Percentiles rank a stretch among this genome's conserved stretches.
Evolutionary conservation across 2,113 vertebrate genomes (phyloP).

Genomic region (Meles meles): DNA sequence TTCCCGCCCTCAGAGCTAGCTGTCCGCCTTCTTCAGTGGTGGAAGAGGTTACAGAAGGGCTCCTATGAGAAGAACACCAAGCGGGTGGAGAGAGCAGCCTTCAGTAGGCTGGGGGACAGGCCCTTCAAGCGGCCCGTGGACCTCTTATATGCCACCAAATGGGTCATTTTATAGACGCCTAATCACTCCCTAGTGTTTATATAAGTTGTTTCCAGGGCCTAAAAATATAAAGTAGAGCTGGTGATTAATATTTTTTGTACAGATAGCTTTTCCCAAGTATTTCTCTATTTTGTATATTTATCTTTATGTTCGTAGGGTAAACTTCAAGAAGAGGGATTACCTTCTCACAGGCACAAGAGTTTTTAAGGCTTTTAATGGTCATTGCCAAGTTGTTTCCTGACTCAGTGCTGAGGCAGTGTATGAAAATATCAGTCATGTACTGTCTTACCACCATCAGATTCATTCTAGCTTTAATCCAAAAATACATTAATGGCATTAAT

Average conservation of each 20-base stretch:
- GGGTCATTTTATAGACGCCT: not conserved
- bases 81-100: constrained; percentile 93
- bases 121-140: constrained; percentile 90
- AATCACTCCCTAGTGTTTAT: not conserved
- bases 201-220: not conserved
- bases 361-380: not conserved
- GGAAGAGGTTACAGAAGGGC: constrained; percentile 85
- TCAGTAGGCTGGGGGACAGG: constrained; percentile 92
- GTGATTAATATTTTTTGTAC: not conserved
- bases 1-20: not conserved
- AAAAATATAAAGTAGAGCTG: not conserved
- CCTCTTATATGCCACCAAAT: not conserved
- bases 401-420: not conserved
- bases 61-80: constrained; percentile 96
- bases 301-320: not conserved
- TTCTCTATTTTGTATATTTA: not conserved
- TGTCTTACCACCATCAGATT: not conserved
- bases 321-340: not conserved
- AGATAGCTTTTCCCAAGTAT: not conserved
- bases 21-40: constrained; percentile 61
- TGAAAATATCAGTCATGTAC: not conserved
- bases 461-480: not conserved
- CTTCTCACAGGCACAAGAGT: not conserved
- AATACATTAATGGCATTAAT: not conserved
- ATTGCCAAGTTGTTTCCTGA: not conserved